phyloP scores from a whole-genome alignment of 2,113 vertebrate species.

The Bujurquina vittata region DNA sequence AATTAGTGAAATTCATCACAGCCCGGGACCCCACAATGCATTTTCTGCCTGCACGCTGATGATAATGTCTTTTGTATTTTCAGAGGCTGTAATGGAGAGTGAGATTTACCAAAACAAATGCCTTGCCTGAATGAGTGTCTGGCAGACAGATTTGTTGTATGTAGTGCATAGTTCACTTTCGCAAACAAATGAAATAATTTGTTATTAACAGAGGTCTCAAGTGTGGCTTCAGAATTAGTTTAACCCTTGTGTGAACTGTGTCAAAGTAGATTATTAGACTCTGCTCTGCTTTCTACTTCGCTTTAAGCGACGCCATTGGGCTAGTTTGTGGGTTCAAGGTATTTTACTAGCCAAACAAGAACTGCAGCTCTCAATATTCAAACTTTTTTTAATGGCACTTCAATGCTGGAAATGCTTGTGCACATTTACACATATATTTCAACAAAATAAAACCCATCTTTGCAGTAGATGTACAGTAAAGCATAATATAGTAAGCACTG shows the following conservation, averaged over 20 bases:
- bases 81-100: conserved; percentile 26
- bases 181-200: conserved; percentile 7
- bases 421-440: neutral
- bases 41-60: conserved; percentile 31
- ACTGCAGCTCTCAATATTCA: neutral
- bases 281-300: neutral
- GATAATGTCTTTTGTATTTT: conserved; percentile 51
- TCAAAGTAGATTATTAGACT: neutral
- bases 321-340: conserved; percentile 9
- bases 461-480: neutral
- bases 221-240: neutral
- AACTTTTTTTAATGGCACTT: neutral
- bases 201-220: neutral
- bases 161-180: conserved; percentile 7
- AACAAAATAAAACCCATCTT: neutral
- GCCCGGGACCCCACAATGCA: neutral
- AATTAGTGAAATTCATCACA: conserved; percentile 60
- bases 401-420: neutral
- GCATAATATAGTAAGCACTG: neutral
- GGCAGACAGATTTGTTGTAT: conserved; percentile 16
- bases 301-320: neutral
- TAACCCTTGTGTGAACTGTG: neutral
- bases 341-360: neutral
- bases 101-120: conserved; percentile 35
- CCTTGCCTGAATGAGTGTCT: conserved; percentile 17